Evolutionary conservation across 2,113 vertebrate species (phyloP).

Genomic region (Epinephelus lanceolatus): DNA sequence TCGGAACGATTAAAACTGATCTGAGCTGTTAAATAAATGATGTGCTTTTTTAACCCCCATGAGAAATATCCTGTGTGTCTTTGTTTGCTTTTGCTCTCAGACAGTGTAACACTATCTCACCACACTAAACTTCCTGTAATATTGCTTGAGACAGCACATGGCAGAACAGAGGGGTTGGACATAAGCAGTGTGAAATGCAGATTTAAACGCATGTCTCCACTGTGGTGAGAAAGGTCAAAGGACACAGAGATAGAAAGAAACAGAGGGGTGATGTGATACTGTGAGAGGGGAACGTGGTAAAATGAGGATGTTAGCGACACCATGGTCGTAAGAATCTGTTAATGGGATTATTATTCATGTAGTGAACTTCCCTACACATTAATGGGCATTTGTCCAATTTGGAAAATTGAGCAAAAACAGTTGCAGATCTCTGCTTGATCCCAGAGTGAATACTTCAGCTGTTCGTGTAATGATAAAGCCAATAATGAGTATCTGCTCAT

Average conservation of each 20-base stretch:
- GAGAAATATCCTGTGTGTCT: slow-evolving; percentile 22
- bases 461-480: neutral
- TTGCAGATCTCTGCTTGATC: slow-evolving; percentile 2
- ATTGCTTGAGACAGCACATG: neutral
- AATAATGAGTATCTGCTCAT: neutral
- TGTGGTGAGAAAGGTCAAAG: slow-evolving; percentile 36
- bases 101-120: slow-evolving; percentile 19
- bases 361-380: neutral
- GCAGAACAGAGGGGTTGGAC: neutral
- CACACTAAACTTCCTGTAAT: slow-evolving; percentile 13
- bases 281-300: neutral
- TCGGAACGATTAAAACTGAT: slow-evolving; percentile 9
- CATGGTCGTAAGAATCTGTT: neutral
- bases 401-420: neutral
- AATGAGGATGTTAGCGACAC: neutral
- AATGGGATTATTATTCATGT: neutral
- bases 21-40: slow-evolving; percentile 50
- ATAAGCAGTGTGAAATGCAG: slow-evolving; percentile 25
- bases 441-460: neutral
- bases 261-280: neutral
- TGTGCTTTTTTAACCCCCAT: slow-evolving; percentile 11
- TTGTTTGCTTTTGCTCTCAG: slow-evolving; percentile 23
- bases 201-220: slow-evolving; percentile 27
- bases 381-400: neutral
- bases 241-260: neutral